A percentile compares a stretch with the other conserved stretches of the same genome.
Conservation (phyloP, 1,140 invertebrate species). For the Papilio aristodemus region DNA sequence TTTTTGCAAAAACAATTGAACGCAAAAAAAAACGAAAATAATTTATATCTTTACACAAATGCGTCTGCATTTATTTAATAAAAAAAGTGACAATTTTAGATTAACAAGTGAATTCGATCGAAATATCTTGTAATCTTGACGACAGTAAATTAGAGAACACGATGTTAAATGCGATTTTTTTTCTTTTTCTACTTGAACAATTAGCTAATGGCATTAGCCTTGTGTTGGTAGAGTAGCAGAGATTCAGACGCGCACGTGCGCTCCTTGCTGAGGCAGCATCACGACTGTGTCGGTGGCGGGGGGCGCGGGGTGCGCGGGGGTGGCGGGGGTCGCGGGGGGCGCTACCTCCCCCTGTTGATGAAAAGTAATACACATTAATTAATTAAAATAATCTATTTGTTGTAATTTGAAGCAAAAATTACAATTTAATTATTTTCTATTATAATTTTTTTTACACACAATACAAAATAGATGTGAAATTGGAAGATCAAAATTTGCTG, state of each 20-base stretch:
- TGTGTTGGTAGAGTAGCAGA: conserved; percentile 30
- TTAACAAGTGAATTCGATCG: conserved; percentile 14
- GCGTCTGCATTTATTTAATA: not conserved
- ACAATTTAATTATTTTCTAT: too few relatives aligned
- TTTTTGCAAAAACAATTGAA: too few relatives aligned
- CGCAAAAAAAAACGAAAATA: too few relatives aligned
- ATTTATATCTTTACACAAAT: too few relatives aligned
- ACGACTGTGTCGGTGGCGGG: conserved; percentile 53
- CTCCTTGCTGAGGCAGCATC: conserved; percentile 55
- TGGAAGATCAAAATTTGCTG: too few relatives aligned
- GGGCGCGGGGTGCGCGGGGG: conserved; percentile 16
- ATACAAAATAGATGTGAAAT: conserved; percentile 16
- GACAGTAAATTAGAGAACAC: conserved; percentile 18
- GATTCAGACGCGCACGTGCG: conserved; percentile 60
- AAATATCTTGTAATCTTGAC: not conserved
- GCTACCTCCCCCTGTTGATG: not conserved
- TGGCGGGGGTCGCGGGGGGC: not conserved
- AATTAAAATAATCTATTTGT: too few relatives aligned
- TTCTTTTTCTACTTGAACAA: conserved; percentile 24
- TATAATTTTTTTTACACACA: too few relatives aligned
- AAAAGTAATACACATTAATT: too few relatives aligned
- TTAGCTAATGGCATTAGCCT: conserved; percentile 1
- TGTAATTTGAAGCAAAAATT: not conserved
- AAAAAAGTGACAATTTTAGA: conserved; percentile 10
- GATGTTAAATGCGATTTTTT: not conserved